Base-by-base conservation (phyloP, 2,888 invertebrate genomes). In the Linnaemya tessellans region DNA sequence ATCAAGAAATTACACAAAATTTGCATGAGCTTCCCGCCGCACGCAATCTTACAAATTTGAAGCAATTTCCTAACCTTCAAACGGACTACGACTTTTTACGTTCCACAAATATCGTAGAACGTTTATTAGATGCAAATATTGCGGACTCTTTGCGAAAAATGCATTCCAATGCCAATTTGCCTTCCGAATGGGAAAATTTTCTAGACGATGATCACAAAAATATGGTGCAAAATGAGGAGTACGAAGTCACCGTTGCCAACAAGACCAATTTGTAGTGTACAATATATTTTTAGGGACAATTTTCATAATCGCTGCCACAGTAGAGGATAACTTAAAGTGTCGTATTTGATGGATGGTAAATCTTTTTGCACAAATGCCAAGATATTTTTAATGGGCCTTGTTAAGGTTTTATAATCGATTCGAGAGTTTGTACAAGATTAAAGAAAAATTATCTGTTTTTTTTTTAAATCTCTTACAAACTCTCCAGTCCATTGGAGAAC, bases 101-200 rank as follows among this genome's bases (percentile, higher is more conserved):
- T 1, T 81, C 77, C 51, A 65, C 73, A 1, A 90, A 89, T 83
- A 88, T 89, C 43, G 91, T 92, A 0, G 92, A 92, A 64, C 89
- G 90, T 13, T 83, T 92, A 58, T 82, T 92, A 49, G 92, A 92
- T 71, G 90, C 90, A 20, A 91, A 91, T 81, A 90, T 92, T 8
- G 88, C 89, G 1, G 91, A 91, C 3, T 91, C 92, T 0, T 88
- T 90, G 75, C 90, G 90, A 0, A 88, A 89, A 86, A 90, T 92
- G 90, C 79, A 75, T 20, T 58, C 82, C 0, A 80, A 84, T 35
- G 70, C 83, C 2, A 87, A 81, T 49, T 35, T 75, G 0, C 87
- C 85, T 1, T 88, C 87, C 58, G 89, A 89, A 87, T 87, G 87
- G 54, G 88, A 88, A 18, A 81, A 84, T 35, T 89, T 88, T 8